Base-by-base conservation (phyloP, 2,888 invertebrate genomes). In the Didymodactylos carnosus region DNA sequence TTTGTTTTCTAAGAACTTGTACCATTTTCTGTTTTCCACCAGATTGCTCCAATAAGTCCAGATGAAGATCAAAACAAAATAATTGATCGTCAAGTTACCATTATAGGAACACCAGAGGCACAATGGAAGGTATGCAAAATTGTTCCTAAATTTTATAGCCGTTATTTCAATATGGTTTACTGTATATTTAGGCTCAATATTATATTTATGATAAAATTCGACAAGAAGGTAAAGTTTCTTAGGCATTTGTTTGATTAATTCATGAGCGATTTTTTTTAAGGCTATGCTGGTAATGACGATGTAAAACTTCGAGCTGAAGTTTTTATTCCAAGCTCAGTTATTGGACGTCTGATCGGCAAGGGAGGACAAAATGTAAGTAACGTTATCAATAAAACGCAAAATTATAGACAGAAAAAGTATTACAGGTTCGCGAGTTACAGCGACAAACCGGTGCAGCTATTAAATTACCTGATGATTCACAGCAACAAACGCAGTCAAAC, bases 131-230 rank as follows among this genome's bases (percentile, higher is more conserved):
- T n/a, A n/a, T n/a, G n/a, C n/a, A n/a, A n/a, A n/a, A n/a, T n/a
- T n/a, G n/a, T n/a, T n/a, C 90, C 89, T 81, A 79, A 74, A 78
- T 25, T 16, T 11, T 14, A 25, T 23, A 23, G 40, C 6, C n/a
- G 19, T 10, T 25, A 39, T 10, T 53, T 69, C 35, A 40, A 39
- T 53, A 70, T 73, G 71, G 35, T 19, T 73, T 72, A 73, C 69
- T 62, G 76, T 73, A 40, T 74, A 62, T 86, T 85, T 23, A 84
- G n/a, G 95, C 95, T 76, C 94, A 94, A 85, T 95, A 91, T 85
- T 88, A 93, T 86, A 94, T 97, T 82, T 95, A 93, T 83, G 94
- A 94, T 82, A 94, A 95, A 84, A 92, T 97, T 89, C 88, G 94
- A 79, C 93, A 94, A 82, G 92, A 92, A 84, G 92, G 92, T 53